Evolutionary conservation across 2,113 vertebrate species (phyloP).

Genomic region (Embiotoca jacksoni): DNA sequence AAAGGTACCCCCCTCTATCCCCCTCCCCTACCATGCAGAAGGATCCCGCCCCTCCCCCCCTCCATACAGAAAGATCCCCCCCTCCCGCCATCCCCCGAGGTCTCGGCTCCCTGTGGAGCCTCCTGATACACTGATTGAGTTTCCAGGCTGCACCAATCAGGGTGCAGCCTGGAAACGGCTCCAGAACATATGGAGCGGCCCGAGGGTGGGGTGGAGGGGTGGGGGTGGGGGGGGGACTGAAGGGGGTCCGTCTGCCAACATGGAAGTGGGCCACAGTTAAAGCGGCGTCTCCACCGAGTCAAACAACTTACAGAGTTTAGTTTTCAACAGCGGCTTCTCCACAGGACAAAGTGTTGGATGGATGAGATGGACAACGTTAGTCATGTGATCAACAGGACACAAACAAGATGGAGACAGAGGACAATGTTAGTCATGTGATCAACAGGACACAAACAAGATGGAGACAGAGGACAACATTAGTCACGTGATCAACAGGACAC

Average conservation of each 20-base stretch:
- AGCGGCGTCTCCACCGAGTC: neutral
- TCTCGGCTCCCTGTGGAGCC: too few relatives aligned
- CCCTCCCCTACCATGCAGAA: too few relatives aligned
- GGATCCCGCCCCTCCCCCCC: constrained; percentile 21
- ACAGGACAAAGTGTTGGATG: constrained; percentile 15
- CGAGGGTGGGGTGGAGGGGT: constrained; percentile 31
- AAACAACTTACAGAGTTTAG: constrained; percentile 38
- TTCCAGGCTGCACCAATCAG: neutral
- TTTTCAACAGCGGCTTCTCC: constrained; percentile 55
- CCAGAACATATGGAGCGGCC: constrained; percentile 69
- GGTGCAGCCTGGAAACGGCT: constrained; percentile 43
- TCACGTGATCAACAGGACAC: neutral
- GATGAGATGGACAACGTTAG: constrained; percentile 48
- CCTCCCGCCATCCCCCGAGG: neutral
- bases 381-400: constrained; percentile 2
- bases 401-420: constrained; percentile 36
- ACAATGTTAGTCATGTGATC: constrained; percentile 33
- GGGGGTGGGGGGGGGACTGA: constrained; percentile 20
- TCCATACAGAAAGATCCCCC: constrained; percentile 25
- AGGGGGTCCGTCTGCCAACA: constrained; percentile 46
- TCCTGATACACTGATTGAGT: neutral
- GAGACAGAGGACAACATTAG: neutral
- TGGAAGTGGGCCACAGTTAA: constrained; percentile 54
- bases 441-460: neutral
- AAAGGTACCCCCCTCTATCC: too few relatives aligned